phyloP scores from a whole-genome alignment of 2,113 vertebrate species.

The Dipodomys ordii region DNA sequence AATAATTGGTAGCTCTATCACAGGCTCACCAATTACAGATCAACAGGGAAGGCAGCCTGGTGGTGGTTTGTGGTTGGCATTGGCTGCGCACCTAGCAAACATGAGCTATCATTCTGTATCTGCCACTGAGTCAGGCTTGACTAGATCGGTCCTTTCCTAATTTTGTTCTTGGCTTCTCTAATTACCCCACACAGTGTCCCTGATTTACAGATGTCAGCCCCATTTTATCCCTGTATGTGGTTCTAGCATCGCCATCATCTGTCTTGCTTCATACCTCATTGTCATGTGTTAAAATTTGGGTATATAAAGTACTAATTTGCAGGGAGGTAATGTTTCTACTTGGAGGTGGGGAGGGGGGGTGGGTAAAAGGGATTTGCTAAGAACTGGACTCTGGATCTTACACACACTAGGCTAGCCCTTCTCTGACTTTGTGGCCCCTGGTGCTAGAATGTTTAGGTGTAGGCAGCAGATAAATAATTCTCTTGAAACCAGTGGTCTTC shows the following conservation, averaged over 20 bases:
- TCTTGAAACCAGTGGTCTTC: constrained; percentile 11
- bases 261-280: neutral
- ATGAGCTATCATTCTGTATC: neutral
- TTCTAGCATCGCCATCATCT: neutral
- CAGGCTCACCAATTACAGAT: constrained; percentile 62
- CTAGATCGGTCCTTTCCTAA: neutral
- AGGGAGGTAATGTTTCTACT: neutral
- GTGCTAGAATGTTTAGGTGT: neutral
- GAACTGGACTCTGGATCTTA: neutral
- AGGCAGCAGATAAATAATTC: neutral
- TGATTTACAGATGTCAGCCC: neutral
- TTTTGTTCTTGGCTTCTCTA: neutral
- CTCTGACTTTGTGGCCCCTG: neutral
- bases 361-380: neutral
- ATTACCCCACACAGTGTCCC: neutral
- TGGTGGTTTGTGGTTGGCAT: constrained; percentile 58
- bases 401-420: neutral
- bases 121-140: neutral
- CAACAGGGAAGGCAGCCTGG: constrained; percentile 54
- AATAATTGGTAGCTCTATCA: constrained; percentile 67
- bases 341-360: too few relatives aligned
- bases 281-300: neutral
- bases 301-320: neutral
- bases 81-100: constrained; percentile 51
- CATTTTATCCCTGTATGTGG: neutral